Conservation (phyloP, 2,797 vertebrate genomes). For the Neostethus bicornis region DNA sequence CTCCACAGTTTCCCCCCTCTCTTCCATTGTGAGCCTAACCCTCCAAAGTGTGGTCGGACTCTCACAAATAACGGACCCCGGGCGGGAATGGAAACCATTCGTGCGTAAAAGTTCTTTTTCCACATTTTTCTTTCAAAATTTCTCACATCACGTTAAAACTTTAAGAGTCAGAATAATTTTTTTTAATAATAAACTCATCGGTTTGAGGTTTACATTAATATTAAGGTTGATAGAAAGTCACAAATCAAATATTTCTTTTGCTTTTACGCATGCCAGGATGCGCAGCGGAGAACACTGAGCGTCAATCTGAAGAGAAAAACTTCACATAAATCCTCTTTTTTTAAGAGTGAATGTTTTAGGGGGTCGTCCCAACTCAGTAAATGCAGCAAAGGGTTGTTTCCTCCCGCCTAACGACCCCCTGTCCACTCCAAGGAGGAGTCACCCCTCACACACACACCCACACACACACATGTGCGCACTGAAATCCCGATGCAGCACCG, state of each 20-base stretch:
- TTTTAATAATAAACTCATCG: background rate
- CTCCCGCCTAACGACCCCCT: conserved; percentile 48
- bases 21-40: conserved; percentile 9
- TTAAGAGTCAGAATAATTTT: too few relatives aligned
- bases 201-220: too few relatives aligned
- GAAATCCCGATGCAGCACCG: conserved; percentile 40
- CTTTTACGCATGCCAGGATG: background rate
- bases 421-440: conserved; percentile 36
- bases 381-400: conserved; percentile 66
- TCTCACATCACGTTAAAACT: too few relatives aligned
- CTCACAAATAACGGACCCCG: conserved; percentile 6
- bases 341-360: too few relatives aligned
- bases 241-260: background rate
- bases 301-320: background rate
- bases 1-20: conserved; percentile 24
- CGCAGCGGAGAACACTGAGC: background rate
- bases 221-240: conserved; percentile 16
- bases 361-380: conserved; percentile 24
- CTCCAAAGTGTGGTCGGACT: conserved; percentile 12
- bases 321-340: too few relatives aligned
- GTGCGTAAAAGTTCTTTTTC: background rate
- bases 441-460: conserved; percentile 15
- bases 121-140: too few relatives aligned
- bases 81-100: background rate
- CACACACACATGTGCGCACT: conserved; percentile 7